Evolutionary conservation across 2,888 invertebrate genomes (phyloP), one percentile per base, ranked within the genome.

Genomic region (Cancer borealis): DNA sequence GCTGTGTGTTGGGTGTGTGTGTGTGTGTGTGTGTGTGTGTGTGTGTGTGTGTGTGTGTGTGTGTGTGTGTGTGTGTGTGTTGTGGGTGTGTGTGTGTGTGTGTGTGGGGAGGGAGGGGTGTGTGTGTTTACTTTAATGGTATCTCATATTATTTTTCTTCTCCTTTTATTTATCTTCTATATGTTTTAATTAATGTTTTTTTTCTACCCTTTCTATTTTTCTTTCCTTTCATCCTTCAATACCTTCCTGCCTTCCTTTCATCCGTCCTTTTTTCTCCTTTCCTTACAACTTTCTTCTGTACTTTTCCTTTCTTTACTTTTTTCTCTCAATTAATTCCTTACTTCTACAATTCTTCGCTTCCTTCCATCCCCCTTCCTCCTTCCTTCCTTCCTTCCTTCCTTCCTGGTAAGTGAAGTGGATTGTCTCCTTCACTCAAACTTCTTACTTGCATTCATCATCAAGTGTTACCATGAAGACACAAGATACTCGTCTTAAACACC

Each of bases 1-100:
- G 17, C 4, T 49, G 89, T 46, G n/a, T 26, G n/a, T 89, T 47
- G 47, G 47, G 47, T 89, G 89, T 89, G 47, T 89, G 89, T 89
- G 47, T 89, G 89, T 89, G 47, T 89, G 89, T 89, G 89, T 89
- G 89, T 89, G 89, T 89, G 89, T 89, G 89, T 89, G 88, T 88
- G 88, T 88, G 88, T 88, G 88, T 88, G 88, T 88, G 88, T 88
- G 88, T 88, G 88, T 88, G 88, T 88, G 88, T 88, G 88, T 88
- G 88, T 88, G 88, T 88, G 88, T 88, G 88, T 88, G 88, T 88
- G 88, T 87, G 87, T 87, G 46, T 88, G 47, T 46, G 10, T 21
- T 89, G 89, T 89, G 88, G 46, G 88, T 88, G 88, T 49, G 89
- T 46, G n/a, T 26, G n/a, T 89, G 21, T 89, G 88, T 89, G 88